Conservation (phyloP, 2,888 invertebrate genomes). For the Drosophila algonquin region DNA sequence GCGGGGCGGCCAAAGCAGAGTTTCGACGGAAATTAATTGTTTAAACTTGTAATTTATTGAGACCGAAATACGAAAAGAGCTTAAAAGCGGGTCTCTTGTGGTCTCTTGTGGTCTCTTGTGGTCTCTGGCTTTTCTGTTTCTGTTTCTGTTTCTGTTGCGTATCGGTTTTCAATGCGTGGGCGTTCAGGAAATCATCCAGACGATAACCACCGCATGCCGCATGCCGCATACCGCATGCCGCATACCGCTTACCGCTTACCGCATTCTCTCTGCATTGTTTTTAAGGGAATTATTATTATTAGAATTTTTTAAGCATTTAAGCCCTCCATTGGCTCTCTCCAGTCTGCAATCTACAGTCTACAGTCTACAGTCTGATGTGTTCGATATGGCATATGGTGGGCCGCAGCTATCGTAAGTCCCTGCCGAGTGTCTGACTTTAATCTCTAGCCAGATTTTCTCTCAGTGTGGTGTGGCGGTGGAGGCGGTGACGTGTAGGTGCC, state of each 20-base stretch:
- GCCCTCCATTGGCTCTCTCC: conserved; percentile 16
- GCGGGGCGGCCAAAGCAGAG: not conserved
- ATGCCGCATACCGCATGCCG: too few species aligned
- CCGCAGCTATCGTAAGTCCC: conserved; percentile 8
- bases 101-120: conserved; percentile 5
- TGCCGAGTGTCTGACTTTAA: conserved; percentile 7
- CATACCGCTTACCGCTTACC: too few species aligned
- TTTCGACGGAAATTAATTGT: conserved; percentile 71
- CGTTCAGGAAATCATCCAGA: conserved; percentile 59
- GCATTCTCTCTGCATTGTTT: conserved; percentile 23
- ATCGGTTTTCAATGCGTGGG: conserved; percentile 39
- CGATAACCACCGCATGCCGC: conserved; percentile 35
- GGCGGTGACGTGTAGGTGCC: conserved; percentile 43
- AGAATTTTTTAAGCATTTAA: conserved; percentile 62
- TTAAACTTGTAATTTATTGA: conserved; percentile 73
- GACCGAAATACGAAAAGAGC: conserved; percentile 25
- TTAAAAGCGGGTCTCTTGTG: conserved; percentile 5
- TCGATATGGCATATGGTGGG: conserved; percentile 27
- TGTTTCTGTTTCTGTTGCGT: conserved; percentile 3
- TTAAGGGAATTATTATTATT: conserved; percentile 48
- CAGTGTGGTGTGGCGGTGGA: conserved; percentile 3
- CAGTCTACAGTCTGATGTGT: too few species aligned
- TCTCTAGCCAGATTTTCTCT: conserved; percentile 20
- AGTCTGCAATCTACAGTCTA: too few species aligned
- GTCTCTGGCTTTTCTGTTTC: conserved; percentile 12